phyloP scores from a whole-genome alignment of 2,888 invertebrate species.

The Hartigia nigra region DNA sequence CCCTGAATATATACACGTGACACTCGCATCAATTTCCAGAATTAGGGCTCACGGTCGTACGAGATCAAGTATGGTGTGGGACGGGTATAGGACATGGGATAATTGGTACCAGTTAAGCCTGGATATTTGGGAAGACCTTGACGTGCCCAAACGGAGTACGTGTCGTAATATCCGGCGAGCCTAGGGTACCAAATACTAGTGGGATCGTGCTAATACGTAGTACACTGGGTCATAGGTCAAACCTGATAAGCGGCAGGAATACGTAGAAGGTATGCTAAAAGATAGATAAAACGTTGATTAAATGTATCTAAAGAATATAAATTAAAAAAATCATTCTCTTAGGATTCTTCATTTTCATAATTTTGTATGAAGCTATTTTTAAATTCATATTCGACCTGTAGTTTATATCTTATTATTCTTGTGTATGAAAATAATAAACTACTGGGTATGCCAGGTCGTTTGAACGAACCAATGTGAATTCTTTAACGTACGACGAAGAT shows the following conservation, averaged over 20 bases:
- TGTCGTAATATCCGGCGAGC: conserved; percentile 41
- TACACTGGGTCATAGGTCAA: not conserved
- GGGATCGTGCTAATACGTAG: not conserved
- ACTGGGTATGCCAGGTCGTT: conserved; percentile 24
- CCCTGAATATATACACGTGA: not conserved
- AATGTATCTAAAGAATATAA: too few relatives aligned
- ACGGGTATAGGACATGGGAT: conserved; percentile 5
- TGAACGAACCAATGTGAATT: not conserved
- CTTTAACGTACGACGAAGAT: not conserved
- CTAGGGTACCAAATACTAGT: not conserved
- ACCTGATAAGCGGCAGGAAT: not conserved
- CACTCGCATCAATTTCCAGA: conserved; percentile 24
- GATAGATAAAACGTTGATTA: too few relatives aligned
- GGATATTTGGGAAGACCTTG: conserved; percentile 39
- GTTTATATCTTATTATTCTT: conserved; percentile 33
- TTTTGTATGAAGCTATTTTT: not conserved
- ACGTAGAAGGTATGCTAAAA: not conserved
- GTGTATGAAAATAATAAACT: conserved; percentile 35
- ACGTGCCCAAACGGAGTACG: conserved; percentile 38
- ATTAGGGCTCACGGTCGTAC: conserved; percentile 26
- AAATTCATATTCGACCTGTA: not conserved
- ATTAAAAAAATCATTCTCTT: too few relatives aligned
- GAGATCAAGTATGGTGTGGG: not conserved
- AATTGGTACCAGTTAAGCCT: conserved; percentile 20
- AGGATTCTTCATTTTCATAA: not conserved